Base-by-base conservation (phyloP, 2,888 invertebrate genomes). In the Oligia latruncula region DNA sequence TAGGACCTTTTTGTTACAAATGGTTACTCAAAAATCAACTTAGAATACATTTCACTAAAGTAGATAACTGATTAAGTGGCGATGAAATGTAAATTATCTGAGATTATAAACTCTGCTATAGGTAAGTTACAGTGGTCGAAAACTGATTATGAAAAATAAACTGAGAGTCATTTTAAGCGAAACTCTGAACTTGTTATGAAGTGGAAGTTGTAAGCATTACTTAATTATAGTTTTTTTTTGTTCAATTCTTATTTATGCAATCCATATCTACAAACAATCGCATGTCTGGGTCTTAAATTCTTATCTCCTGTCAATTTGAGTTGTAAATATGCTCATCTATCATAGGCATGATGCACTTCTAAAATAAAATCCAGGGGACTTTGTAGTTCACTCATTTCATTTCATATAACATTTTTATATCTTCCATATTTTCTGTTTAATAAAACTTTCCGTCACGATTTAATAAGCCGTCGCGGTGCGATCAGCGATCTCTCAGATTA, bases 401-500 rank as follows among this genome's bases (percentile, higher is more conserved):
- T 71, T 71, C 9, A 29, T 70, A 65, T 43, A 35, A 71, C 5
- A 65, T 81, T 67, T 71, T 71, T 71, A 77, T 62, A 64, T 71
- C 49, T 58, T 67, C 35, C 58, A 62, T 71, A 67, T 78, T 73
- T 77, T 55, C 70, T 29, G 15, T 77, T 81, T 79, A 71, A 71
- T 87, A 86, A 78, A 81, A 64, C n/a, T 49, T 66, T 74, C 15
- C 58, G 73, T 82, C 86, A 88, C 78, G 77, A 74, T 87, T 83
- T 85, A 81, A 86, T 88, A 83, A 83, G 71, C 71, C 55, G 70
- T 68, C 68, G 74, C 64, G 67, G 80, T 77, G 66, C 74, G 83
- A 75, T 81, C 79, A 82, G 65, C 77, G 78, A 85, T 82, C 77
- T 74, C 46, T 55, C 60, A 82, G 82, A 85, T 88, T 83, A 88